Conservation (phyloP, 2,888 invertebrate species). For the Electrophaes corylata region DNA sequence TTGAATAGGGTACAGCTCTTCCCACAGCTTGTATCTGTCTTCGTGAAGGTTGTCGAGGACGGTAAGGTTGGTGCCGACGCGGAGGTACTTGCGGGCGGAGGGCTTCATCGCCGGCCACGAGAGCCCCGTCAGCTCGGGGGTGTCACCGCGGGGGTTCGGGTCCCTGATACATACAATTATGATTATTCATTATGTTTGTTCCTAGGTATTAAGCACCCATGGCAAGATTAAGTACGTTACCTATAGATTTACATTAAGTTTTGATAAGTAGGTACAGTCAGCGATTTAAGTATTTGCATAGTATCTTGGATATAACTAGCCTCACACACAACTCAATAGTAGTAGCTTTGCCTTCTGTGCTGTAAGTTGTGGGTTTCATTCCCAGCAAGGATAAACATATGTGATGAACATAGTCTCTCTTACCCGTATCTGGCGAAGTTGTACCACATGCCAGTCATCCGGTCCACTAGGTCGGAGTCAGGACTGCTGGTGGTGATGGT, state of each 20-base stretch:
- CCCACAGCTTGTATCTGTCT: slow-evolving; percentile 58
- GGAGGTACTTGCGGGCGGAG: slow-evolving; percentile 50
- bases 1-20: slow-evolving; percentile 60
- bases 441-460: slow-evolving; percentile 71
- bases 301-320: too few relatives aligned
- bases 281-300: too few relatives aligned
- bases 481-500: slow-evolving; percentile 56
- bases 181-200: background rate
- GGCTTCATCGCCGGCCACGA: slow-evolving; percentile 60
- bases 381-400: too few relatives aligned
- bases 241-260: too few relatives aligned
- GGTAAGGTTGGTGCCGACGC: slow-evolving; percentile 45
- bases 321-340: too few relatives aligned
- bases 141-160: slow-evolving; percentile 48
- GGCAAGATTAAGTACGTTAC: too few relatives aligned
- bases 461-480: slow-evolving; percentile 71
- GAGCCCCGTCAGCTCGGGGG: slow-evolving; percentile 42
- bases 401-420: too few relatives aligned
- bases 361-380: too few relatives aligned
- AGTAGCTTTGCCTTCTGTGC: too few relatives aligned
- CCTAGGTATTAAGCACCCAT: too few relatives aligned
- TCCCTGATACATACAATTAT: slow-evolving; percentile 43
- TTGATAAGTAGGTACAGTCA: too few relatives aligned
- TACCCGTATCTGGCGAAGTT: slow-evolving; percentile 80
- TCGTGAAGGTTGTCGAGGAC: slow-evolving; percentile 54